Conservation (phyloP, 53 echinoderm and acorn worm genomes). For the Henricia sp. region DNA sequence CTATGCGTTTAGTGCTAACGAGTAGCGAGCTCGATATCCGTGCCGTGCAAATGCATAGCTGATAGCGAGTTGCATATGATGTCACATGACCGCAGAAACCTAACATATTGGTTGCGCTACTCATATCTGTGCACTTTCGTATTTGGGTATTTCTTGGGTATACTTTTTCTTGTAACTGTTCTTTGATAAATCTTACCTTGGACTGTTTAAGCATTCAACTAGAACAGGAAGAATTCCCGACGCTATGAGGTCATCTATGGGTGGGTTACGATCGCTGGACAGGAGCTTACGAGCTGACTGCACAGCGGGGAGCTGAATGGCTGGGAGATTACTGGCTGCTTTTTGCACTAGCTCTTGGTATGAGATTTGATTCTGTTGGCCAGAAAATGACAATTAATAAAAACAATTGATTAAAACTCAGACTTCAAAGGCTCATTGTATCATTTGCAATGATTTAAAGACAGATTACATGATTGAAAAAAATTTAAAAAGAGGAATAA, state of each 20-base stretch:
- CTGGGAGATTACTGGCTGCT: constrained; percentile 85
- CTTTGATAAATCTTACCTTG: constrained; percentile 31
- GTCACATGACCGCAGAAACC: no score
- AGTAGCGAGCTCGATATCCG: no score
- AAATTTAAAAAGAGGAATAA: neutral
- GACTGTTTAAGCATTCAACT: constrained; percentile 81
- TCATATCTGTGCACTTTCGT: no score
- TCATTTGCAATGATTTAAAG: neutral
- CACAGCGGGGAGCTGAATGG: constrained; percentile 91
- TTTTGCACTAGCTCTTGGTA: constrained; percentile 80
- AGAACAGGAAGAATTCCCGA: constrained; percentile 96
- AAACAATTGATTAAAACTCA: neutral
- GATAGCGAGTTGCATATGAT: no score
- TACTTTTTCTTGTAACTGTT: no score
- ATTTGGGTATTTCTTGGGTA: no score
- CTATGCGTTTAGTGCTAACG: no score
- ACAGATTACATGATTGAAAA: neutral
- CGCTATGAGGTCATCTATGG: constrained; percentile 93
- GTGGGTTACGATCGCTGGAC: constrained; percentile 98
- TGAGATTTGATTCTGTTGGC: constrained; percentile 55
- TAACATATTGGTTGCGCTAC: no score
- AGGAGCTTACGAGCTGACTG: constrained; percentile 97
- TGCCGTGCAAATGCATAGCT: no score
- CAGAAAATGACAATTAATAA: neutral
- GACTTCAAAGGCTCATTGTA: neutral